Evolutionary conservation across 2,113 vertebrate species (phyloP).

Genomic region (Atractosteus spatula): DNA sequence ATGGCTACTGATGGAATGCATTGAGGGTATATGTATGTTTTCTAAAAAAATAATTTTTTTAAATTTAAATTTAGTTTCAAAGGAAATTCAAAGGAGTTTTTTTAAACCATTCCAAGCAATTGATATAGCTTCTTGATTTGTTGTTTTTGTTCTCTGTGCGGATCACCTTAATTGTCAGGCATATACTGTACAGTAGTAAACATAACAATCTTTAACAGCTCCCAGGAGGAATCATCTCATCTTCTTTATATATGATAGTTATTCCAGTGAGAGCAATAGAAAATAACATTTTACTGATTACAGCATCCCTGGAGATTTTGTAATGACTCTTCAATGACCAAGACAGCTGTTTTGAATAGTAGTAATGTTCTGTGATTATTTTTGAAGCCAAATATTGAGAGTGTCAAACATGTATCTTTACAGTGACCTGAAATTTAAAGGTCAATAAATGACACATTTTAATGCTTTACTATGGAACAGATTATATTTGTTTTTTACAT

Average conservation of each 20-base stretch:
- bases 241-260: neutral
- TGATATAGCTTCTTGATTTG: neutral
- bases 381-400: neutral
- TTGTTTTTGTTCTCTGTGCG: neutral
- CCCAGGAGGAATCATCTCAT: neutral
- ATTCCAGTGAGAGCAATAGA: neutral
- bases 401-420: neutral
- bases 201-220: neutral
- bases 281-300: neutral
- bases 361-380: neutral
- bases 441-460: too few relatives aligned
- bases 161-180: neutral
- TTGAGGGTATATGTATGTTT: too few relatives aligned
- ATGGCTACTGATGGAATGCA: too few relatives aligned
- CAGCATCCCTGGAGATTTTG: neutral
- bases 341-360: neutral
- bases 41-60: too few relatives aligned
- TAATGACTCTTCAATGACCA: neutral
- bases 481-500: too few relatives aligned
- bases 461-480: too few relatives aligned
- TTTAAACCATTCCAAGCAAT: too few relatives aligned
- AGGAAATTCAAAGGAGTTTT: too few relatives aligned
- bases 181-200: slow-evolving; percentile 1
- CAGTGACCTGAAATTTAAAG: too few relatives aligned
- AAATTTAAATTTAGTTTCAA: too few relatives aligned